Evolutionary conservation across 2,113 vertebrate genomes (phyloP).

Genomic region (Pavo muticus): DNA sequence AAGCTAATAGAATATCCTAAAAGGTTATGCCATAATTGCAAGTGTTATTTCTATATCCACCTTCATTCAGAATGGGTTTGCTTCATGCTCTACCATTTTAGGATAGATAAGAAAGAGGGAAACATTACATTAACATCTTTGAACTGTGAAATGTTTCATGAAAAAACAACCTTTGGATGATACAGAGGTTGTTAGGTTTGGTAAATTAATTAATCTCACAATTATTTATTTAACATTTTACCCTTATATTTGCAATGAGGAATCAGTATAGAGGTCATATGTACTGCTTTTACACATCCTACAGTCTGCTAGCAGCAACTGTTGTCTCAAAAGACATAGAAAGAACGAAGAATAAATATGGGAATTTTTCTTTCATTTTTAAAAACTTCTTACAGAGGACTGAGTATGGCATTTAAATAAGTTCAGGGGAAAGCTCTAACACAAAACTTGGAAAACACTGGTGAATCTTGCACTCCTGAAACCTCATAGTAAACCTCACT

Average conservation of each 20-base stretch:
- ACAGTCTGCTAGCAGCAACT: background rate
- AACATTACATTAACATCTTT: background rate
- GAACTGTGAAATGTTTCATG: background rate
- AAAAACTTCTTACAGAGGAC: background rate
- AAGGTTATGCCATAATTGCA: background rate
- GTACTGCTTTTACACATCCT: background rate
- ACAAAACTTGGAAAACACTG: conserved; percentile 14
- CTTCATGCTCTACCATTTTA: conserved; percentile 17
- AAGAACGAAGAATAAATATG: background rate
- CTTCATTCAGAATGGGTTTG: background rate
- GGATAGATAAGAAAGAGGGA: background rate
- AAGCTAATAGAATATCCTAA: background rate
- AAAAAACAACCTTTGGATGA: background rate
- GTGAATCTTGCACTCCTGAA: background rate
- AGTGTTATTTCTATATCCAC: background rate
- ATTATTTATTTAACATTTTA: background rate
- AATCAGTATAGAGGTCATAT: background rate
- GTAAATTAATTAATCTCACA: background rate
- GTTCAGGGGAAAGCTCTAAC: background rate
- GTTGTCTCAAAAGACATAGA: background rate
- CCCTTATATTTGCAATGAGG: background rate
- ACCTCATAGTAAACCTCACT: background rate
- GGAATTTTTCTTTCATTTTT: background rate
- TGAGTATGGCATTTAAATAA: background rate
- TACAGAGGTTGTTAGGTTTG: background rate